A percentile compares a stretch with the other conserved stretches of the same genome.
phyloP scores from a whole-genome alignment of 1,140 invertebrate species.

The Macrotrachela quadricornifera region DNA sequence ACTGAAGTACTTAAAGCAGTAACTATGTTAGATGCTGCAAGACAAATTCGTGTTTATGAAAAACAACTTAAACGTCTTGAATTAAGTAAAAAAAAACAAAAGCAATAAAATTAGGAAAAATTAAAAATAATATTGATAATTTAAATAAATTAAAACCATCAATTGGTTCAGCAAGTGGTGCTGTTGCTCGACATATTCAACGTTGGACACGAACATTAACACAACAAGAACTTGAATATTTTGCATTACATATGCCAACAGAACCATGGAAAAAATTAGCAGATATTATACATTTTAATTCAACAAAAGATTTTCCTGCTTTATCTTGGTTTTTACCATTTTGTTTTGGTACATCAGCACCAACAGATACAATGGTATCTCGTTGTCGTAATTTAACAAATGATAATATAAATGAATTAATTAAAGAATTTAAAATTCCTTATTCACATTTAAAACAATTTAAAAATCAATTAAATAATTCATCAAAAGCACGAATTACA shows the following conservation, averaged over 20 bases:
- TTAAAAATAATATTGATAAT: conserved; percentile 24
- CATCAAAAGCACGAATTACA: conserved; percentile 16
- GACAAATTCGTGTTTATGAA: conserved; percentile 17
- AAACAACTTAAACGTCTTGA: conserved; percentile 20
- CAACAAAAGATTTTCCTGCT: conserved; percentile 19
- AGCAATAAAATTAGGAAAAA: conserved; percentile 16
- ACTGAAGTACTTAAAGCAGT: conserved; percentile 23
- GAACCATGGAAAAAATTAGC: conserved; percentile 25
- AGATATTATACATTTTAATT: conserved; percentile 22
- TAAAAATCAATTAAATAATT: conserved; percentile 12
- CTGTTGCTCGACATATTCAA: conserved; percentile 13
- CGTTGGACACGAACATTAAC: conserved; percentile 17
- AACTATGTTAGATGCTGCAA: conserved; percentile 18
- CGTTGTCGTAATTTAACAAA: conserved; percentile 12
- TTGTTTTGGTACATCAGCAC: conserved; percentile 15
- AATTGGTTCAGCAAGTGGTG: conserved; percentile 5
- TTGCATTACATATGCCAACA: conserved; percentile 18
- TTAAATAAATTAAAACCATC: conserved; percentile 17
- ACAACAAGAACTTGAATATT: conserved; percentile 19
- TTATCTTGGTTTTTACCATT: conserved; percentile 22
- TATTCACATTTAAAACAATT: conserved; percentile 16
- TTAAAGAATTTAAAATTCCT: conserved; percentile 14
- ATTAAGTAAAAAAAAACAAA: conserved; percentile 15
- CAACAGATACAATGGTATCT: conserved; percentile 13
- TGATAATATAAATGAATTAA: conserved; percentile 19